phyloP scores from a whole-genome alignment of 2,888 invertebrate species.

The Epirrita christyi region DNA sequence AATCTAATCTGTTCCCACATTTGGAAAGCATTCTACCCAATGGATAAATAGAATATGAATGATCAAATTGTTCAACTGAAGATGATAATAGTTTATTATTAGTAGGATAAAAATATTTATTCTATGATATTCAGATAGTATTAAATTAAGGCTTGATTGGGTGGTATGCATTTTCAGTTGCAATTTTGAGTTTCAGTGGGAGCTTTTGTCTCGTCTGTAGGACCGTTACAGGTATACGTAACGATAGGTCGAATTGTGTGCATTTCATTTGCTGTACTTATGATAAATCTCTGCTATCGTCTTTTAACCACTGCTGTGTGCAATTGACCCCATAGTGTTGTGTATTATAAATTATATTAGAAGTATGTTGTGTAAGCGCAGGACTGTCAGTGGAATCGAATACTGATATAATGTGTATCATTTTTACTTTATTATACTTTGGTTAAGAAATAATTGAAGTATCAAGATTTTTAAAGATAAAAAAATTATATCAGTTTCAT shows the following conservation, averaged over 20 bases:
- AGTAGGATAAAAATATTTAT: constrained; percentile 75
- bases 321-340: constrained; percentile 70
- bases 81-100: constrained; percentile 71
- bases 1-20: constrained; percentile 55
- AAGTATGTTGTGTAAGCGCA: constrained; percentile 61
- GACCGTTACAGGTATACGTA: constrained; percentile 29
- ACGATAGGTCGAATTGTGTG: constrained; percentile 37
- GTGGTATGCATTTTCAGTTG: constrained; percentile 57
- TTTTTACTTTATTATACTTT: constrained; percentile 80
- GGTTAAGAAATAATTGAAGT: constrained; percentile 81
- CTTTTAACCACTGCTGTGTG: constrained; percentile 72
- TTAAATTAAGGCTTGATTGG: constrained; percentile 61
- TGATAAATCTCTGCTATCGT: constrained; percentile 61
- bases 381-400: constrained; percentile 68
- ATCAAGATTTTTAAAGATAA: constrained; percentile 68
- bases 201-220: constrained; percentile 27
- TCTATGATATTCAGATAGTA: constrained; percentile 65
- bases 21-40: constrained; percentile 65
- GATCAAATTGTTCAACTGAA: constrained; percentile 71
- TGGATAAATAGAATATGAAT: constrained; percentile 59
- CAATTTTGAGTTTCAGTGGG: constrained; percentile 34
- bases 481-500: constrained; percentile 68
- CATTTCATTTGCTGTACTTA: constrained; percentile 67
- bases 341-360: constrained; percentile 81
- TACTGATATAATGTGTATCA: constrained; percentile 76